Conservation (phyloP, 2,113 vertebrate species). For the Ibidorhyncha struthersii region DNA sequence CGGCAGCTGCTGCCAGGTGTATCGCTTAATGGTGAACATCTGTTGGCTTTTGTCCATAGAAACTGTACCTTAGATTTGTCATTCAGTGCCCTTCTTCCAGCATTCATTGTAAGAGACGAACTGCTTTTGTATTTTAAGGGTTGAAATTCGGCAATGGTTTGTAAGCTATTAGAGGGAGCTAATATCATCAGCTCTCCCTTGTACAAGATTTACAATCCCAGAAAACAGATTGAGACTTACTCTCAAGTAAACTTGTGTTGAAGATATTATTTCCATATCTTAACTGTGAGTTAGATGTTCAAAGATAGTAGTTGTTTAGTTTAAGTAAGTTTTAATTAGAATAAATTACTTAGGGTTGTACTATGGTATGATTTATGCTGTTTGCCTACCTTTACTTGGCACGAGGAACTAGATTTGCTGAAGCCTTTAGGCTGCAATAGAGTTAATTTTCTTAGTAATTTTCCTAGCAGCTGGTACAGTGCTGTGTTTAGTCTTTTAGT, state of each 20-base stretch:
- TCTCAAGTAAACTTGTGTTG: neutral
- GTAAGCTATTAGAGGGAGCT: neutral
- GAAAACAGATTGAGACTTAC: neutral
- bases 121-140: neutral
- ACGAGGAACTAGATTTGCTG: neutral
- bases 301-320: neutral
- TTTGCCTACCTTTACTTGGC: neutral
- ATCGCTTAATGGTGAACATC: neutral
- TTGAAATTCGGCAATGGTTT: neutral
- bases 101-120: neutral
- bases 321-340: neutral
- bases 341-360: neutral
- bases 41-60: neutral
- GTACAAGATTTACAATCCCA: neutral
- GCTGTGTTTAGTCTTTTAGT: neutral
- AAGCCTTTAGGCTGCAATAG: neutral
- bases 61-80: neutral
- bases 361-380: neutral
- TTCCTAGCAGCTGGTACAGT: neutral
- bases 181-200: neutral
- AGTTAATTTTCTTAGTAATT: neutral
- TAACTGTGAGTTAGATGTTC: neutral
- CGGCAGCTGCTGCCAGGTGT: neutral
- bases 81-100: neutral
- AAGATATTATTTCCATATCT: neutral